Evolutionary conservation across 2,888 invertebrate genomes (phyloP), one percentile per base, ranked within the genome.

Genomic region (Oxyteleia sp.): DNA sequence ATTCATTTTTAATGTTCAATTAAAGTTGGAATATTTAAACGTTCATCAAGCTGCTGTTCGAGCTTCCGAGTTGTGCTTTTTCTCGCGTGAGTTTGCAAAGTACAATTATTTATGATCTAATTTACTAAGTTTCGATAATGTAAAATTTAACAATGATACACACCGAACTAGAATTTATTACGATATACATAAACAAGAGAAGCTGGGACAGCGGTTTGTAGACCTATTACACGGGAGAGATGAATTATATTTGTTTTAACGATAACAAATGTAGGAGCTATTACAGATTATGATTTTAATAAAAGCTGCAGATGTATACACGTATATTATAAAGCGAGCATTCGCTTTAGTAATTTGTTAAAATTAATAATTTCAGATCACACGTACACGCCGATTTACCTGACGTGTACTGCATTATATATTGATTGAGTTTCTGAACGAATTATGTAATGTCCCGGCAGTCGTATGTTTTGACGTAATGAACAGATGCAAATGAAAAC

Each of bases 401-500:
- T 23, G 23, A 13, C 8, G 43, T n/a, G 15, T 18, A n/a, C 4
- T n/a, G 68, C 45, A 69, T 69, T 57, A 35, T 32, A 16, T 57
- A 69, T 69, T 26, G 69, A 69, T 41, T 41, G 13, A 41, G 41
- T 57, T 45, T 16, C 47, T 20, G 20, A 5, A 57, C 47, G 47
- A 69, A 69, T 57, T 57, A 55, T 69, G 47, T 69, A 69, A 57
- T 47, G 13, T 41, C 15, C 8, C 7, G 2, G 0, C 13, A 4
- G 23, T 32, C 11, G 18, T 20, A 15, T 43, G 8, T 57, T 69
- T 69, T 49, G 49, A 59, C 71, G 49, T 71, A 35, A 41, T 16
- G 59, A 49, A 47, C 59, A 59, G 49, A 49, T 59, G 47, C 26
- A 53, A 72, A 72, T 59, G 49, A 51, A 61, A 72, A 51, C 18